Evolutionary conservation across 2,113 vertebrate species (phyloP).

Genomic region (Cebidichthys violaceus): DNA sequence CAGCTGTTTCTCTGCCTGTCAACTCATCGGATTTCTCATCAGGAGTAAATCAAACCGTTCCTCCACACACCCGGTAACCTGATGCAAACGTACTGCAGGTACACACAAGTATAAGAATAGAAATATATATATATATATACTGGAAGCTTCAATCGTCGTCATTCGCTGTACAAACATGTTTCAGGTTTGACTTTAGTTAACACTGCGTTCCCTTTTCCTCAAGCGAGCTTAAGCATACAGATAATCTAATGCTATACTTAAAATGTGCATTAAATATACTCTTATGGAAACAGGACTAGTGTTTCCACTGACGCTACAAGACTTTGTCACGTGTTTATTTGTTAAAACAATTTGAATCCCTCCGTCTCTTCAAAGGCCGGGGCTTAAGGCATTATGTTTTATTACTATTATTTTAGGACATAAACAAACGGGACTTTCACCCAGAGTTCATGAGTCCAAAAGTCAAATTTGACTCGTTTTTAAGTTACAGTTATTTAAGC

Average conservation of each 20-base stretch:
- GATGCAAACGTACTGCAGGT: slow-evolving; percentile 3
- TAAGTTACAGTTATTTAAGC: background rate
- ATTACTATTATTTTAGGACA: no score
- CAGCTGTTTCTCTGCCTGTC: slow-evolving; percentile 70
- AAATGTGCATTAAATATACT: no score
- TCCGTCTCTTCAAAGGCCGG: background rate
- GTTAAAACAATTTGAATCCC: no score
- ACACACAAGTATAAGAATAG: background rate
- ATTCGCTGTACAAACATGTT: background rate
- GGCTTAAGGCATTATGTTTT: background rate
- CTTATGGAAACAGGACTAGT: no score
- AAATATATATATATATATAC: background rate
- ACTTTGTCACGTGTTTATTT: no score
- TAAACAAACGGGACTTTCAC: background rate
- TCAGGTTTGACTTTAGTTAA: no score
- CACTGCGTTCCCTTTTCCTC: no score
- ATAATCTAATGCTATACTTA: no score
- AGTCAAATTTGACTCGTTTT: no score
- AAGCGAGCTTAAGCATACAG: no score
- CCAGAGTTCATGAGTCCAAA: no score
- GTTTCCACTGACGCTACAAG: no score
- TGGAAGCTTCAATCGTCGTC: background rate
- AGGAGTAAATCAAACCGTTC: slow-evolving; percentile 39
- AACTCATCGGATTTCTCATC: slow-evolving; percentile 55
- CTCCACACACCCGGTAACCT: slow-evolving; percentile 3